Conservation (phyloP, 2,797 vertebrate genomes). For the Podarcis lilfordi region DNA sequence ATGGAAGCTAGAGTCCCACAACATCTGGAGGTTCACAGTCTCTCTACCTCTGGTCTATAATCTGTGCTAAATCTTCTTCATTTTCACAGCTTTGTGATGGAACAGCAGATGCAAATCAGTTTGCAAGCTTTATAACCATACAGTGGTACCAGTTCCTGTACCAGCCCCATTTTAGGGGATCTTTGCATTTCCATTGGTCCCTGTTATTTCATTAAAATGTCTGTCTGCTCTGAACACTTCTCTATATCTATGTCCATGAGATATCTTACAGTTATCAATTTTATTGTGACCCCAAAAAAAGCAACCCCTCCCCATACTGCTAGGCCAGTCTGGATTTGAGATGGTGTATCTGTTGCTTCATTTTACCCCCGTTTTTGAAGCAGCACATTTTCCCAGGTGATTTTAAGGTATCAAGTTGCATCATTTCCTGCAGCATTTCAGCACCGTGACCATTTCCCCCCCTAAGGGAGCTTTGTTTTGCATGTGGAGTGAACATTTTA, state of each 20-base stretch:
- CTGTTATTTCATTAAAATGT: neutral
- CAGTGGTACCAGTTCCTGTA: neutral
- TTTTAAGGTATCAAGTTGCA: slow-evolving; percentile 65
- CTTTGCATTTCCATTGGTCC: neutral
- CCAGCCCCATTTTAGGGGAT: neutral
- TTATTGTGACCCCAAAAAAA: slow-evolving; percentile 15
- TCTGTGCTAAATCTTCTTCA: too few relatives aligned
- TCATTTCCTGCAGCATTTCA: slow-evolving; percentile 70
- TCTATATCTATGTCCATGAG: neutral
- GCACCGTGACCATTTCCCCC: slow-evolving; percentile 15
- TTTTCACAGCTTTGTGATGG: neutral
- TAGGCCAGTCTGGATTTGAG: slow-evolving; percentile 47
- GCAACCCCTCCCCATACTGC: neutral
- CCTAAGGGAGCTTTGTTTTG: slow-evolving; percentile 48
- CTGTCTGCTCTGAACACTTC: neutral
- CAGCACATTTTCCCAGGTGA: slow-evolving; percentile 43
- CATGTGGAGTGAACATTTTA: slow-evolving; percentile 55
- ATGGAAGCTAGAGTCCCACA: neutral
- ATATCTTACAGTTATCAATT: neutral
- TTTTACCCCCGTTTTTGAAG: slow-evolving; percentile 43
- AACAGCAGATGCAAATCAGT: neutral
- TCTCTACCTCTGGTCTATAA: neutral
- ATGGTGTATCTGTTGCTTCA: slow-evolving; percentile 32
- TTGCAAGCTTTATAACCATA: neutral
- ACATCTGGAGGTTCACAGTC: neutral